Evolutionary conservation across 2,797 vertebrate genomes (phyloP), one percentile per base, ranked within the genome.

Genomic region (Microctenopoma steveboyesi): DNA sequence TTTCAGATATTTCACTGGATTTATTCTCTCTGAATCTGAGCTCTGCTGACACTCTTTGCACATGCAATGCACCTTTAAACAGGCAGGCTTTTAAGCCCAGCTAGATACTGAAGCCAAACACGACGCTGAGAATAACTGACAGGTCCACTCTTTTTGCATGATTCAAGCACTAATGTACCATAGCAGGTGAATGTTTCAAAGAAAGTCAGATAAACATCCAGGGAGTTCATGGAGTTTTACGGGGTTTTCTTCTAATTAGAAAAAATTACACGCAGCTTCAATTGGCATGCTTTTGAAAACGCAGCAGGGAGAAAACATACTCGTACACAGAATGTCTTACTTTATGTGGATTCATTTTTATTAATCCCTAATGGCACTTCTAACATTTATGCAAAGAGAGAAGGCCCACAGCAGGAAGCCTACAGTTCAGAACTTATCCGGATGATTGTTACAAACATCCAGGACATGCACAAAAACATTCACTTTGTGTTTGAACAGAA

Each of bases 361-460:
- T 81, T 87, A 90, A 91, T 90, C 90, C 80, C 63, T 82, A 2
- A 22, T 72, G 59, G 78, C 1, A 43, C 74, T 64, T 83, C 74
- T 47, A 30, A 69, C 67, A 74, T 85, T 76, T 82, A 66, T 72
- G 68, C 86, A 76, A 84, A 79, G 72, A 87, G 58, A 74, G 66
- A 72, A 74, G 59, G 68, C 74, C 75, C 54, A 64, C 72, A 77
- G 84, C 79, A 67, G 67, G 62, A 65, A 55, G 48, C 71, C 74
- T 62, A 59, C 72, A 69, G 69, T 72, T 81, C 8, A 2, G 57
- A 69, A 48, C 70, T 85, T 84, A 76, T 42, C 55, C 75, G 76
- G 71, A 86, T 87, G 76, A 84, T 83, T n/a, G 77, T 58, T 66
- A 73, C 49, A 77, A n/a, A 43, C 12, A 15, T 43, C 5, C 42